phyloP scores from a whole-genome alignment of 2,888 invertebrate species.

The Trisateles emortualis region DNA sequence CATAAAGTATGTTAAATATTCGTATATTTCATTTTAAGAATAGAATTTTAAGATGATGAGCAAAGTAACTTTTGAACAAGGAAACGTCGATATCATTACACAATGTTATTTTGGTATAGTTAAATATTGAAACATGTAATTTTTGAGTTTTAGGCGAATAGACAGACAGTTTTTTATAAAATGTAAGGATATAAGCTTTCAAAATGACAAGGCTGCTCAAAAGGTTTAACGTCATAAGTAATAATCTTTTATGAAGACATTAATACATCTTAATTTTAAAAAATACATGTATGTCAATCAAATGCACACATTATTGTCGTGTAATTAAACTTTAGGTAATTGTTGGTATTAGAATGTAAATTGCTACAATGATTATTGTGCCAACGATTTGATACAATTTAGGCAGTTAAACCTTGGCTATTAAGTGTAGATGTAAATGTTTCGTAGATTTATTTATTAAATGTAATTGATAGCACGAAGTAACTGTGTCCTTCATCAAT shows the following conservation, averaged over 20 bases:
- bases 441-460: not conserved
- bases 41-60: slow-evolving; percentile 5
- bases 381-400: not conserved
- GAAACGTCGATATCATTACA: slow-evolving; percentile 46
- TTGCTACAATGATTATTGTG: not conserved
- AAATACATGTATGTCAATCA: slow-evolving; percentile 21
- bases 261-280: slow-evolving; percentile 7
- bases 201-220: slow-evolving; percentile 57
- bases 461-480: not conserved
- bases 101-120: slow-evolving; percentile 44
- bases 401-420: not conserved
- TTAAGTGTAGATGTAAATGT: not conserved
- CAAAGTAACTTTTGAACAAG: slow-evolving; percentile 37
- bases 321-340: slow-evolving; percentile 2
- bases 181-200: slow-evolving; percentile 51
- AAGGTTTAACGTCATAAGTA: slow-evolving; percentile 53
- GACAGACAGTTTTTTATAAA: slow-evolving; percentile 48
- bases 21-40: not conserved
- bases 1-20: slow-evolving; percentile 25
- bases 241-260: slow-evolving; percentile 24
- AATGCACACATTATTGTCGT: slow-evolving; percentile 2
- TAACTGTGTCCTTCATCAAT: no score
- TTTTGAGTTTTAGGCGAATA: no score
- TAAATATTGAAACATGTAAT: no score
- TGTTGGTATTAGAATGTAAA: not conserved